Conservation (phyloP, 1,140 invertebrate genomes). For the Rhagoletis zephyria region DNA sequence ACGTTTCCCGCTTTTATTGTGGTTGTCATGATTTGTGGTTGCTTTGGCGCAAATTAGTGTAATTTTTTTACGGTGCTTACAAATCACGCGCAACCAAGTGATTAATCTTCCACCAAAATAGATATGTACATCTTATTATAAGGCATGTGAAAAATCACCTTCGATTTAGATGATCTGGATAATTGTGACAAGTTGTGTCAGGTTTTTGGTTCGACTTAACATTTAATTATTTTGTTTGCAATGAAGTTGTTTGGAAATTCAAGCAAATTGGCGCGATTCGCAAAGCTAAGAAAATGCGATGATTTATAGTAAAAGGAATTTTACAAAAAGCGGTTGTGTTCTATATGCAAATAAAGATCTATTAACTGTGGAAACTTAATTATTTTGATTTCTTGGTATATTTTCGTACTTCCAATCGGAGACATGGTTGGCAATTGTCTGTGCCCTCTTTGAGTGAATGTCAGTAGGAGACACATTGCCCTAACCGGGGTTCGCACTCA, state of each 20-base stretch:
- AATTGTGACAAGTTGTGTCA: constrained; percentile 34
- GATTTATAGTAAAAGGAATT: too few species aligned
- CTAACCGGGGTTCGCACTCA: too few species aligned
- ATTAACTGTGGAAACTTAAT: too few species aligned
- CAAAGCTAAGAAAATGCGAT: background rate
- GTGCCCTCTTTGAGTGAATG: too few species aligned
- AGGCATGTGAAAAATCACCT: constrained; percentile 30
- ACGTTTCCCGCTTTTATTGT: constrained; percentile 4
- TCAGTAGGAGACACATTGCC: too few species aligned
- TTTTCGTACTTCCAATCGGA: too few species aligned
- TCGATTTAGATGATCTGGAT: background rate
- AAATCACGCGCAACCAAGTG: constrained; percentile 19
- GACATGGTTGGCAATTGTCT: too few species aligned
- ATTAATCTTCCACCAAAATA: constrained; percentile 4
- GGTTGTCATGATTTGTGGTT: background rate
- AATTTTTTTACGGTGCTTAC: constrained; percentile 24
- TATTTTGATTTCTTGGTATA: too few species aligned
- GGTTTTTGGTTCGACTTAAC: background rate
- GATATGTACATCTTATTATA: background rate
- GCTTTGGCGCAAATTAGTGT: constrained; percentile 41
- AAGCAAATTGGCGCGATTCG: background rate
- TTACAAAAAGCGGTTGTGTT: too few species aligned
- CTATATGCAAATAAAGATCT: too few species aligned
- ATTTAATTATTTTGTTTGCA: background rate
- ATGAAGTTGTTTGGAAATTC: too few species aligned